A percentile compares a stretch with the other conserved stretches of the same genome.
phyloP scores from a whole-genome alignment of 2,113 vertebrate species.

The Pseudorasbora parva region DNA sequence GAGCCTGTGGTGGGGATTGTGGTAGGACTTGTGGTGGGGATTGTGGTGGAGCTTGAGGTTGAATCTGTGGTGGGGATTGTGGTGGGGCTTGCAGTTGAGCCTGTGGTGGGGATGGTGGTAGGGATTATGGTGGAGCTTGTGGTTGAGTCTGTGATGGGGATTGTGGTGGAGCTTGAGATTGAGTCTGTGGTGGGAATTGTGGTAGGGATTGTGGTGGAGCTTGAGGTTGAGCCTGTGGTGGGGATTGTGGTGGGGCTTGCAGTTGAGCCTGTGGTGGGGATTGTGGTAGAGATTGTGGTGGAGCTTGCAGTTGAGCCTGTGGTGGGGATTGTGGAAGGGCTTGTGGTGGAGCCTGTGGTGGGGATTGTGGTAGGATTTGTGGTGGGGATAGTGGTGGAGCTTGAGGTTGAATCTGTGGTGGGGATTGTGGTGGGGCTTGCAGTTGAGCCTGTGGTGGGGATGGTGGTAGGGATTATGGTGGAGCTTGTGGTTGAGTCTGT shows the following conservation, averaged over 20 bases:
- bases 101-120: neutral
- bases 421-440: neutral
- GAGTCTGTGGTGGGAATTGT: rapidly evolving
- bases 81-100: rapidly evolving
- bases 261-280: rapidly evolving
- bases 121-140: rapidly evolving
- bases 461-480: neutral
- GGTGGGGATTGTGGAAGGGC: rapidly evolving
- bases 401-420: too few relatives aligned
- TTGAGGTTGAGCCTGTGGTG: neutral
- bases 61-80: neutral
- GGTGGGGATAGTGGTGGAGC: neutral
- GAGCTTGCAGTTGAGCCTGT: rapidly evolving
- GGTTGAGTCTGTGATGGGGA: rapidly evolving
- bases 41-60: neutral
- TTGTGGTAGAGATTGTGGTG: neutral
- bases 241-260: neutral
- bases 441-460: neutral
- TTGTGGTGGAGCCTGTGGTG: neutral
- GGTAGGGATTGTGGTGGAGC: neutral
- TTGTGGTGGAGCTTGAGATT: rapidly evolving
- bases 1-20: neutral
- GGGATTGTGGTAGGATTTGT: neutral
- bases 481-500: too few relatives aligned
- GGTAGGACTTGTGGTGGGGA: rapidly evolving